Base-by-base conservation (phyloP, 2,888 invertebrate genomes). In the Cheilosia scutellata region DNA sequence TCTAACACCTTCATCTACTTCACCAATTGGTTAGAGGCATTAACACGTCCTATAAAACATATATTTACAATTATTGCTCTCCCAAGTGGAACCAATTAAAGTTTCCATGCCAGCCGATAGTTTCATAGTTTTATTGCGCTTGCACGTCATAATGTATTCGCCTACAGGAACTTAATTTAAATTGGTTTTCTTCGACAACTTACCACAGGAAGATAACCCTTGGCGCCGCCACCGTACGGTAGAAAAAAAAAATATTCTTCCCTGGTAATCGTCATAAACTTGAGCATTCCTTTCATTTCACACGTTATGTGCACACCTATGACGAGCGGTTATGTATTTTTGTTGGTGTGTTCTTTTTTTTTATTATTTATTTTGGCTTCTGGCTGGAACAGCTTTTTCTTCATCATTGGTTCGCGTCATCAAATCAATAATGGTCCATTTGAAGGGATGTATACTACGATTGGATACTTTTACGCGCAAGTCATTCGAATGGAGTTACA, bases 391-490 rank as follows among this genome's bases (percentile, higher is more conserved):
- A 53, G 77, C 51, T 40, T 63, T 78, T 74, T 70, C 68, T 68
- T 74, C 55, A 42, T 78, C 77, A 87, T 87, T 87, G 87, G 87
- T 62, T 87, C 70, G 11, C 51, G 79, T 74, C 82, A 77, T 87
- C 62, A 87, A 87, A 83, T 87, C 82, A 65, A 87, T 87, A 87
- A 87, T 87, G 79, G 87, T 77, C 79, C 82, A 82, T 82, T 79
- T 44, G 55, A 49, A 79, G 57, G 62, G 79, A 77, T 68, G 68
- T 78, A 70, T 77, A 66, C 71, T 65, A 78, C 70, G 74, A 87
- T 87, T 87, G 86, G 87, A 80, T 83, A 76, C 77, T 63, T 87
- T 82, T 74, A 77, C 68, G 87, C 87, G 87, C 87, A 80, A 71
- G 83, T 78, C 83, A 78, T 83, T 70, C 37, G 55, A 60, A 47